Evolutionary conservation across 2,113 vertebrate genomes (phyloP).

Genomic region (Bubalus kerabau): DNA sequence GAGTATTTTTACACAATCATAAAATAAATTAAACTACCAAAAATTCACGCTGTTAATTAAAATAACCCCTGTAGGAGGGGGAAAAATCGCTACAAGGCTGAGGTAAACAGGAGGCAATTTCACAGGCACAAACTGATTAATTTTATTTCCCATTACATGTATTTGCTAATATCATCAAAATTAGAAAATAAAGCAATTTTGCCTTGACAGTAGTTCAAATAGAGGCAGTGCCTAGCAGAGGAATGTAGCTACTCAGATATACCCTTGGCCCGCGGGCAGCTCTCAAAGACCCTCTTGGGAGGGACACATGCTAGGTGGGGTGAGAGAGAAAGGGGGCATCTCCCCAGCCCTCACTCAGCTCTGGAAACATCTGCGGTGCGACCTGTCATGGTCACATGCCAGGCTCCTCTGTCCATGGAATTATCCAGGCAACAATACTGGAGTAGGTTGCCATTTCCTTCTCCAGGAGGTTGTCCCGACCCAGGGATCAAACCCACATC

Average conservation of each 20-base stretch:
- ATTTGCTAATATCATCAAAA: slow-evolving; percentile 82
- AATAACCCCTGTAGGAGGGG: slow-evolving; percentile 80
- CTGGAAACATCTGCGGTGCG: rapidly evolving
- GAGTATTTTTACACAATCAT: slow-evolving; percentile 75
- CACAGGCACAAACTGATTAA: slow-evolving; percentile 78
- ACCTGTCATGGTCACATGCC: neutral
- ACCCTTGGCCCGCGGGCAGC: neutral
- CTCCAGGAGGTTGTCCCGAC: neutral
- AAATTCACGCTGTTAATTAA: slow-evolving; percentile 86
- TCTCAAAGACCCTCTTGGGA: neutral
- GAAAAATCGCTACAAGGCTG: slow-evolving; percentile 77
- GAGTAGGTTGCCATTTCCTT: neutral
- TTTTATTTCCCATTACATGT: slow-evolving; percentile 80
- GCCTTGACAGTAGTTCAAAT: slow-evolving; percentile 36
- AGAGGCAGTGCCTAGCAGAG: slow-evolving; percentile 18
- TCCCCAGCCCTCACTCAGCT: neutral
- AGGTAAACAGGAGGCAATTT: slow-evolving; percentile 77
- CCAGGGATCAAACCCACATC: neutral
- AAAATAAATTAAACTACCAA: slow-evolving; percentile 83
- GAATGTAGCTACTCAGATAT: neutral
- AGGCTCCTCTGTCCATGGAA: neutral
- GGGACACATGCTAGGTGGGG: rapidly evolving
- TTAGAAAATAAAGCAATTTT: slow-evolving; percentile 71
- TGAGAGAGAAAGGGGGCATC: neutral
- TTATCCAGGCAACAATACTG: neutral